These are phyloP conservation scores for Cheiracanthium punctorium DNA, from an alignment of 2,888 invertebrate genomes.

Conservation along the genomic window DNA sequence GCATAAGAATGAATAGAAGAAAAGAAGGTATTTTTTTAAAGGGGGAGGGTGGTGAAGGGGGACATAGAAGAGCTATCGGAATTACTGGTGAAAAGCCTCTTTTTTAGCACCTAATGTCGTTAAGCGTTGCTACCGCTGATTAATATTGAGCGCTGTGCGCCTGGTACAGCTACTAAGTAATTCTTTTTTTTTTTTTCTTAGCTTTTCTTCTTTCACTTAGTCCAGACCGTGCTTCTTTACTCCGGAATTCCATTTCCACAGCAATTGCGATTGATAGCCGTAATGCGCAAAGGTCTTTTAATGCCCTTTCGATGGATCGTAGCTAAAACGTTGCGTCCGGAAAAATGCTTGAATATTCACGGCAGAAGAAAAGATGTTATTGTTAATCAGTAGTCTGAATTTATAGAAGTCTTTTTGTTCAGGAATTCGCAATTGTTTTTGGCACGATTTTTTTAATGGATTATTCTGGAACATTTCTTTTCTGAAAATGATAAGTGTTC, in stretches of 20 bases:
- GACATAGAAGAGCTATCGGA: slow-evolving; percentile 46
- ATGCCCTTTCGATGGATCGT: slow-evolving; percentile 35
- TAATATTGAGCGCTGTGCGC: slow-evolving; percentile 56
- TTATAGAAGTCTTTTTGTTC: no score
- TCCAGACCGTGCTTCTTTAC: slow-evolving; percentile 37
- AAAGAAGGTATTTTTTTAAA: slow-evolving; percentile 12
- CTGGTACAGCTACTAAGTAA: slow-evolving; percentile 15
- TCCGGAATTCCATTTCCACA: slow-evolving; percentile 50
- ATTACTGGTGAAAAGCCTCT: slow-evolving; percentile 58
- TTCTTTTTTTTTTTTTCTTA: slow-evolving; percentile 33
- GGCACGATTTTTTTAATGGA: no score
- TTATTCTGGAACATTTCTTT: no score
- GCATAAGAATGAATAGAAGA: slow-evolving; percentile 38
- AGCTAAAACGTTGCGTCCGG: slow-evolving; percentile 44
- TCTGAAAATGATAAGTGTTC: no score
- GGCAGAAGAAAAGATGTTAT: background rate
- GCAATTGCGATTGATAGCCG: slow-evolving; percentile 61
- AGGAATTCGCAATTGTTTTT: background rate
- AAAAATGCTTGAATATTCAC: background rate
- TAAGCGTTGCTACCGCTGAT: slow-evolving; percentile 60
- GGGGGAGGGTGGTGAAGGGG: background rate
- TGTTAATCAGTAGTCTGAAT: background rate
- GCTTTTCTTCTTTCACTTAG: slow-evolving; percentile 9
- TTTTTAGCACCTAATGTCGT: slow-evolving; percentile 63
- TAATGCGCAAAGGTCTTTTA: slow-evolving; percentile 46